A percentile compares a stretch with the other conserved stretches of the same genome.
phyloP scores from a whole-genome alignment of 2,113 vertebrate species.

The Indicator maculatus region DNA sequence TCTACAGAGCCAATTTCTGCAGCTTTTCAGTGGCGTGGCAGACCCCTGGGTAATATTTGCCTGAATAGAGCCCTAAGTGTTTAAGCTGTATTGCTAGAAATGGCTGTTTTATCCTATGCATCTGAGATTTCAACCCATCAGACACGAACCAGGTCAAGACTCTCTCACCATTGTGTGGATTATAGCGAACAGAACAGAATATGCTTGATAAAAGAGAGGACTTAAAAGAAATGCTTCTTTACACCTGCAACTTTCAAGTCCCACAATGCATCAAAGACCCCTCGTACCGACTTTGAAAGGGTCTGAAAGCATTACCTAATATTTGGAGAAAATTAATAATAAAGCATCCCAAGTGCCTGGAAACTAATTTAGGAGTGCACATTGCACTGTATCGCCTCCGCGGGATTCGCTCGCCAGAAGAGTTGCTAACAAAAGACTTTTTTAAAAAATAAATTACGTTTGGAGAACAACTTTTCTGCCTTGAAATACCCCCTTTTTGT shows the following conservation, averaged over 20 bases:
- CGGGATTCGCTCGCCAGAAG: slow-evolving; percentile 61
- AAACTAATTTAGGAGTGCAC: slow-evolving; percentile 74
- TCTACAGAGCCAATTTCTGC: slow-evolving; percentile 57
- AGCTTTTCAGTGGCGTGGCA: slow-evolving; percentile 45
- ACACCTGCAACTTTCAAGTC: slow-evolving; percentile 70
- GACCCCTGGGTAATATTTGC: slow-evolving; percentile 64
- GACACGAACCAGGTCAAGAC: slow-evolving; percentile 60
- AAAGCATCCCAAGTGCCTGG: slow-evolving; percentile 64
- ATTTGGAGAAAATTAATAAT: slow-evolving; percentile 76
- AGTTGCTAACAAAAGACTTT: slow-evolving; percentile 61
- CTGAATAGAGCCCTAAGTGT: slow-evolving; percentile 49
- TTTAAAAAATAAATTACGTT: not conserved
- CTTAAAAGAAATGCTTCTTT: slow-evolving; percentile 66
- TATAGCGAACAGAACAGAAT: slow-evolving; percentile 47
- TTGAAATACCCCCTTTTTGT: slow-evolving; percentile 65
- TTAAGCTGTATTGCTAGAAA: slow-evolving; percentile 21
- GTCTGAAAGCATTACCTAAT: slow-evolving; percentile 63
- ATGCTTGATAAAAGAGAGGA: slow-evolving; percentile 45
- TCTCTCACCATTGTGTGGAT: slow-evolving; percentile 51
- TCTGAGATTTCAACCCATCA: slow-evolving; percentile 61
- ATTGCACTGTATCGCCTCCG: slow-evolving; percentile 15
- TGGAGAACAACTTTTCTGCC: slow-evolving; percentile 63
- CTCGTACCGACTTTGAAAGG: slow-evolving; percentile 41
- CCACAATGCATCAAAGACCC: slow-evolving; percentile 75
- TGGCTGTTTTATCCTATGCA: slow-evolving; percentile 51